Base-by-base conservation (phyloP, 2,888 invertebrate species). In the Tinea trinotella region DNA sequence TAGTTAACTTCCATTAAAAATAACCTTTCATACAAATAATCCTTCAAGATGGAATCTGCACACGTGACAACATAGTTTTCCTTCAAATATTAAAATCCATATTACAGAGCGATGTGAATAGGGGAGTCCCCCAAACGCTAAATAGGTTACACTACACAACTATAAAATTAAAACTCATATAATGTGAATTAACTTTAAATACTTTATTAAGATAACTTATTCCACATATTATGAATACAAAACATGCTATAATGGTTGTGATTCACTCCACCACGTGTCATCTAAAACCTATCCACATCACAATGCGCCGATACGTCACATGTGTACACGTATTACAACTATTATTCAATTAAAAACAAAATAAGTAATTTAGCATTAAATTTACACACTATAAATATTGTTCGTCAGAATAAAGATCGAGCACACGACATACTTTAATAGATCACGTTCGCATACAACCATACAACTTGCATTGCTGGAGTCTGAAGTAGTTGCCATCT, bases 131-230 rank as follows among this genome's bases (percentile, higher is more conserved):
- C n/a, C n/a, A 63, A 18, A 40, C 20, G 19, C 19, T 3, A 18
- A 3, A 7, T 12, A 12, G 17, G 53, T 40, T 35, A 53, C 64
- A 66, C 69, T 71, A 71, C 65, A 64, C 70, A 68, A 66, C 69
- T 64, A 65, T 61, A 65, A 71, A 73, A 81, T 79, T 74, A 82
- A 85, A 53, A 85, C 73, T 76, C 79, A 74, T 71, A 67, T 67
- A 67, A 69, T 74, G 73, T 76, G 71, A 81, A 81, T 78, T 79
- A 82, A 81, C 81, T 83, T 84, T 82, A 84, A 84, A 85, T 84
- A 84, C 83, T 85, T 85, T 85, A 85, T 85, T 85, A 82, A 75
- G 84, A 84, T 79, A 85, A 84, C 84, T 84, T 83, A 83, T 79
- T 77, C 80, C 83, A 84, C 79, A 82, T 79, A 81, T 81, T 83